Evolutionary conservation across 2,888 invertebrate species (phyloP), one percentile per base, ranked within the genome.

Genomic region (Andrena chrysosceles): DNA sequence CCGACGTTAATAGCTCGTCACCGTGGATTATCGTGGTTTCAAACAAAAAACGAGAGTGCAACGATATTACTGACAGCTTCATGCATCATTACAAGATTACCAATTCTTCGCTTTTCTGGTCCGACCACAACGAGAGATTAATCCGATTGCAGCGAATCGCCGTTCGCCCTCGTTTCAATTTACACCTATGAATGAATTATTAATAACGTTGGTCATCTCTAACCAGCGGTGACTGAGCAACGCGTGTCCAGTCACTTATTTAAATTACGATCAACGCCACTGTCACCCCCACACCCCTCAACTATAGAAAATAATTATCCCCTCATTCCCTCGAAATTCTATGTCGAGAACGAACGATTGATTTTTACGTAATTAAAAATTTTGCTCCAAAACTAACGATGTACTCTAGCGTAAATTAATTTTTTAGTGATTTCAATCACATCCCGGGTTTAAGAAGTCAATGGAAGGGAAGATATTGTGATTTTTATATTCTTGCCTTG

Each of bases 121-220:
- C 23, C 49, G 13, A 5, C 23, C 29, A 7, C 23, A 23, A 10
- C 29, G 8, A 42, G 5, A 23, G 56, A 79, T 59, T 70, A 80
- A 77, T 66, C 29, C 23, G 54, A 66, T 71, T 67, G 42, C 66
- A 48, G 26, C 10, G 16, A 54, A 77, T 60, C 64, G 35, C 26
- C 35, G 59, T 52, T 66, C 31, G 54, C 48, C 67, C 56, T 59
- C n/a, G 31, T 29, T 64, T 76, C 52, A 64, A 62, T 76, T 70
- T 60, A 23, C 23, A 20, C 16, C 42, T 60, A 66, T 77, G 64
- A 56, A 71, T 80, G 60, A 70, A 80, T 70, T 76, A 70, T 80
- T 80, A 66, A 70, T 70, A 70, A 52, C 29, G 42, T 48, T 16
- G 48, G 26, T 31, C 29, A 13, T 70, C 42, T 60, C 13, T 16